Base-by-base conservation (phyloP, 2,888 invertebrate species). In the Thalpophila matura region DNA sequence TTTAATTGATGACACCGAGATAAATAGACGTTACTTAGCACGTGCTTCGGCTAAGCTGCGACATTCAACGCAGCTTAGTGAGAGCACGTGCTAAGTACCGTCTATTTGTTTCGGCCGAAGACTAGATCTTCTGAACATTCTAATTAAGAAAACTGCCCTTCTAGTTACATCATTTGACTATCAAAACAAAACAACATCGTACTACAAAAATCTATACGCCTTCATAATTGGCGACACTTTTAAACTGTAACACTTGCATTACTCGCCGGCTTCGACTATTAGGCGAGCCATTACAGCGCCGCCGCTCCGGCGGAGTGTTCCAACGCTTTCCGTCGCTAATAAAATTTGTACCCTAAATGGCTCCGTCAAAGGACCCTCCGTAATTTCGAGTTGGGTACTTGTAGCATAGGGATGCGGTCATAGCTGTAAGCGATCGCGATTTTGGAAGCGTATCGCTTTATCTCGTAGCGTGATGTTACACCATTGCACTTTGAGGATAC, bases 311-410 rank as follows among this genome's bases (percentile, higher is more conserved):
- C 58, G 63, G 62, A 71, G 66, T 68, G 69, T 66, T 63, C 63
- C 62, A 31, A 37, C 77, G 69, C 83, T 80, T 77, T 79, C 78
- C 75, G 71, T 58, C 77, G 64, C 78, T 89, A 89, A 88, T 87
- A 83, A 82, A 85, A 88, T 88, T 89, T 87, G 83, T 77, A 69
- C 69, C 73, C 80, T 81, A 86, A 88, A 87, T 89, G 85, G 85
- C 74, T 69, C 51, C 68, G 80, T 88, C 87, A 88, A 88, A 88
- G 88, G 83, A 70, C 69, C 72, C 72, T 51, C 50, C 59, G 73
- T 79, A 82, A 81, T 80, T 77, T 73, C 47, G 42, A 73, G 70
- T 75, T 71, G 65, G 71, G 62, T 63, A 63, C 58, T 40, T 49
- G 57, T 58, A 46, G 35, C n/a, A n/a, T n/a, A n/a, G n/a, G n/a